phyloP scores from a whole-genome alignment of 2,888 invertebrate genomes.

The Sylvicola fuscatus region DNA sequence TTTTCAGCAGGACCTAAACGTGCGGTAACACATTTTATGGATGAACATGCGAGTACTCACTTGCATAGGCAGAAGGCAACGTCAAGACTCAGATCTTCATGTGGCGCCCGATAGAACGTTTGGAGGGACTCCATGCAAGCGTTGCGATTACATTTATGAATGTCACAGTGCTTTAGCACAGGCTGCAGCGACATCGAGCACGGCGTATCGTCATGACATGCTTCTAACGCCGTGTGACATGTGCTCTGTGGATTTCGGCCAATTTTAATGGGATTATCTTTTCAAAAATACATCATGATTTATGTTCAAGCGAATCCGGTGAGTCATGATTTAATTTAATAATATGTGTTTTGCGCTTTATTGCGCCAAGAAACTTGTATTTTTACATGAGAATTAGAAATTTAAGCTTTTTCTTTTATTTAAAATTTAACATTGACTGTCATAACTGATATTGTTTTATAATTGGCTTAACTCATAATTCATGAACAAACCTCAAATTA shows the following conservation, averaged over 20 bases:
- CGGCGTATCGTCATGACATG: constrained; percentile 61
- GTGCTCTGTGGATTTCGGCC: constrained; percentile 44
- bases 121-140: constrained; percentile 76
- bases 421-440: too few species aligned
- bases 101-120: constrained; percentile 63
- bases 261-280: too few species aligned
- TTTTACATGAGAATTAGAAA: too few species aligned
- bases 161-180: constrained; percentile 67
- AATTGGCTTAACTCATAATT: too few species aligned
- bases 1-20: too few species aligned
- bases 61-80: constrained; percentile 87
- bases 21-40: neutral
- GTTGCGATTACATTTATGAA: constrained; percentile 55
- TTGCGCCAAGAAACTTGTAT: too few species aligned
- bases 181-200: constrained; percentile 62
- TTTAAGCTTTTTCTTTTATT: too few species aligned
- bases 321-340: too few species aligned
- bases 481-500: too few species aligned
- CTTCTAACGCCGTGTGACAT: constrained; percentile 66
- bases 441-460: too few species aligned
- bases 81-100: constrained; percentile 66
- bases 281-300: too few species aligned
- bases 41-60: constrained; percentile 32
- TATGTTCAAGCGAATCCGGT: neutral
- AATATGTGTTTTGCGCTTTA: too few species aligned